phyloP scores from a whole-genome alignment of 1,140 invertebrate genomes.

The Pantala flavescens region DNA sequence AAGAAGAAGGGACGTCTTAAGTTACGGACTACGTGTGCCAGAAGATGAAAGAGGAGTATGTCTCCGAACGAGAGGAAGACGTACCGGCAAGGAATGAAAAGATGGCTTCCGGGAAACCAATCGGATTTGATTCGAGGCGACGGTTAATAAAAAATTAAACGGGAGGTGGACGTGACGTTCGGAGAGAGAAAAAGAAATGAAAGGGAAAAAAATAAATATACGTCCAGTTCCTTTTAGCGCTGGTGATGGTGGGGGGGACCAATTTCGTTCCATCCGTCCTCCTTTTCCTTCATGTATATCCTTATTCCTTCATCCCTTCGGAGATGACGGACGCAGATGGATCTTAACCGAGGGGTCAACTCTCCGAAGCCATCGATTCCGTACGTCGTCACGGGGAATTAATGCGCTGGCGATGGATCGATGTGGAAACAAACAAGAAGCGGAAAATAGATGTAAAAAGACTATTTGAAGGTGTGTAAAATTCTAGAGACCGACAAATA shows the following conservation, averaged over 20 bases:
- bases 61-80: neutral
- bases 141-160: conserved; percentile 10
- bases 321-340: too few relatives aligned
- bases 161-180: neutral
- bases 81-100: neutral
- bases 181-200: neutral
- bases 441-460: too few relatives aligned
- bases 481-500: too few relatives aligned
- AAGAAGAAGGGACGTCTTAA: too few relatives aligned
- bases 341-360: too few relatives aligned
- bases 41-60: neutral
- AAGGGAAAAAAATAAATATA: neutral
- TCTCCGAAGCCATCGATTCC: too few relatives aligned
- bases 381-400: too few relatives aligned
- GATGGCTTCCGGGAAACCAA: neutral
- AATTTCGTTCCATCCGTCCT: neutral
- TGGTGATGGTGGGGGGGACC: neutral
- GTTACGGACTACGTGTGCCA: neutral
- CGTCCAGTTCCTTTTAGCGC: neutral
- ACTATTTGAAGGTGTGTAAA: too few relatives aligned
- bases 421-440: too few relatives aligned
- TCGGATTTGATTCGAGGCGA: conserved; percentile 7
- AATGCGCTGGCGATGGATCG: too few relatives aligned
- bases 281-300: neutral
- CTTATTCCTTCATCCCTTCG: too few relatives aligned